phyloP scores from a whole-genome alignment of 2,797 vertebrate species.

The Anabas testudineus region DNA sequence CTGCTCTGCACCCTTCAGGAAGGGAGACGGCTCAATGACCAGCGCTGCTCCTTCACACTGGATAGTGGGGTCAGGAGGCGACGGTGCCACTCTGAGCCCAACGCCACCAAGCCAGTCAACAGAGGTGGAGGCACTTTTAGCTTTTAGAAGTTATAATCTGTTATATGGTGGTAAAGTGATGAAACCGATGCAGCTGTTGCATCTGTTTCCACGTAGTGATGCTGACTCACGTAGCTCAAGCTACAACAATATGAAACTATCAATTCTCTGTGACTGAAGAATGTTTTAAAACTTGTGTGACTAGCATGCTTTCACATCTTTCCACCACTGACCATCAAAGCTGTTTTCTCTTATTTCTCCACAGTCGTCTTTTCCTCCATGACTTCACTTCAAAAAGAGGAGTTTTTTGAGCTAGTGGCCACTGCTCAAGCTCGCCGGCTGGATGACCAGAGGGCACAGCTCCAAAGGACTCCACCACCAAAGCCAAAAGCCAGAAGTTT shows the following conservation, averaged over 20 bases:
- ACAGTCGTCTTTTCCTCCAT: conserved; percentile 87
- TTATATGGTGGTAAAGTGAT: neutral
- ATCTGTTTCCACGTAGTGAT: conserved; percentile 28
- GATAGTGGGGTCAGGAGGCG: conserved; percentile 68
- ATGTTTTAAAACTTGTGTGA: conserved; percentile 7
- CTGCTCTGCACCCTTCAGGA: conserved; percentile 85
- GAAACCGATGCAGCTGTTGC: conserved; percentile 7
- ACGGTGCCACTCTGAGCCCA: conserved; percentile 87
- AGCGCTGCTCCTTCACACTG: conserved; percentile 86
- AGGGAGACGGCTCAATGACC: conserved; percentile 86
- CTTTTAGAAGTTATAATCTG: neutral
- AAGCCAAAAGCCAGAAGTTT: conserved; percentile 78
- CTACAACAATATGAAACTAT: conserved; percentile 23
- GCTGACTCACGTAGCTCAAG: conserved; percentile 43
- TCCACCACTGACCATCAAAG: conserved; percentile 20
- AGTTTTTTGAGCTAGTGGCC: conserved; percentile 89
- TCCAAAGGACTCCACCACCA: conserved; percentile 52
- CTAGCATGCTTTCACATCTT: neutral
- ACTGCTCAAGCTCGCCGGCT: conserved; percentile 87
- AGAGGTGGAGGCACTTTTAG: conserved; percentile 69
- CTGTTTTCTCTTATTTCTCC: conserved; percentile 18
- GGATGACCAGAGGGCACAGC: conserved; percentile 88
- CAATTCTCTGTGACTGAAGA: neutral
- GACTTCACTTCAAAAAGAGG: conserved; percentile 90
- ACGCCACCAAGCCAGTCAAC: conserved; percentile 70